Evolutionary conservation across 2,888 invertebrate species (phyloP).

Genomic region (Eurois occulta): DNA sequence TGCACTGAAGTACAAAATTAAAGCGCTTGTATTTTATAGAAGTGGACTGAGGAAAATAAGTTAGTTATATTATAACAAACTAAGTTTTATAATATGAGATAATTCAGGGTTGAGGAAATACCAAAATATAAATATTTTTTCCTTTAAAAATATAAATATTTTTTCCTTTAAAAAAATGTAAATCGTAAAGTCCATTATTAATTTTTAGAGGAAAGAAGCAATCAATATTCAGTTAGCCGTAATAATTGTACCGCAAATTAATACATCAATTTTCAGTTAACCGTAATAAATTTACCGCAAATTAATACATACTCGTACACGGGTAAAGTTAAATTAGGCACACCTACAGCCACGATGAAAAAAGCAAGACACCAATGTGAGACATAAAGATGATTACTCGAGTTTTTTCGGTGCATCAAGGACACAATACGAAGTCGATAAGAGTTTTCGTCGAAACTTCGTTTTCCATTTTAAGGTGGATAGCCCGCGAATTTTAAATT

Average conservation of each 20-base stretch:
- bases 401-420: not conserved
- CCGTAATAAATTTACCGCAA: not conserved
- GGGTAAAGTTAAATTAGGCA: not conserved
- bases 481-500: too few species aligned
- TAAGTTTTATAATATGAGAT: not conserved
- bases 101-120: slow-evolving; percentile 10
- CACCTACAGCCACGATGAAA: not conserved
- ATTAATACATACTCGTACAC: not conserved
- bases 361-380: not conserved
- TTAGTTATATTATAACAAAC: not conserved
- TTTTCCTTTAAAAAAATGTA: not conserved
- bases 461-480: not conserved
- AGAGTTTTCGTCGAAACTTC: slow-evolving; percentile 1
- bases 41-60: not conserved
- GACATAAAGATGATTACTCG: not conserved
- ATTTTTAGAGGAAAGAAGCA: not conserved
- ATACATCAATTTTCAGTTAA: not conserved
- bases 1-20: not conserved
- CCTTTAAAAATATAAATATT: too few species aligned
- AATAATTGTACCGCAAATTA: not conserved
- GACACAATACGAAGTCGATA: not conserved
- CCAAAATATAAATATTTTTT: not conserved
- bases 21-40: not conserved
- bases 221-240: not conserved
- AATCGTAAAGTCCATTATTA: not conserved